Conservation (phyloP, 2,888 invertebrate species). For the Cremastinae sp. region DNA sequence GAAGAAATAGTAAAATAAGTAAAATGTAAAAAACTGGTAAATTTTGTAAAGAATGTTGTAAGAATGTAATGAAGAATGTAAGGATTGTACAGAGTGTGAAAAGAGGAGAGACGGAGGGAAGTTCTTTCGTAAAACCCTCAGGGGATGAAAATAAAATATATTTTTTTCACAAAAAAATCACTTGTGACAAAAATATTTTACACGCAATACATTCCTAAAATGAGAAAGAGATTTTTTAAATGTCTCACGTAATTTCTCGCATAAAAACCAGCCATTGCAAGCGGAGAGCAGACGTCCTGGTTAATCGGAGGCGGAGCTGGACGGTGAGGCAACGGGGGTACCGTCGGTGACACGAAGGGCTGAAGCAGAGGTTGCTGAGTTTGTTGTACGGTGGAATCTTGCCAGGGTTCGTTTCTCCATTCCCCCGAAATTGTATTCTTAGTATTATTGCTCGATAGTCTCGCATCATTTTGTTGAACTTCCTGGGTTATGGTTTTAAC, state of each 20-base stretch:
- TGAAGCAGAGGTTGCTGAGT: slow-evolving; percentile 61
- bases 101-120: too few relatives aligned
- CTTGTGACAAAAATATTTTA: too few relatives aligned
- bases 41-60: too few relatives aligned
- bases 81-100: too few relatives aligned
- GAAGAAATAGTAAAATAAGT: too few relatives aligned
- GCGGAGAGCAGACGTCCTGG: slow-evolving; percentile 64
- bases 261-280: slow-evolving; percentile 67
- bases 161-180: background rate
- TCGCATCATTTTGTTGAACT: slow-evolving; percentile 42
- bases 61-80: too few relatives aligned
- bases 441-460: slow-evolving; percentile 47
- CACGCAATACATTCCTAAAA: too few relatives aligned
- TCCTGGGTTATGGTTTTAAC: slow-evolving; percentile 51
- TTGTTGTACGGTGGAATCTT: slow-evolving; percentile 58
- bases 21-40: too few relatives aligned
- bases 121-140: too few relatives aligned
- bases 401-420: slow-evolving; percentile 60
- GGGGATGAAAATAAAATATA: background rate
- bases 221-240: too few relatives aligned
- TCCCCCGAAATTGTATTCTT: slow-evolving; percentile 58
- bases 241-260: slow-evolving; percentile 68
- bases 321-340: slow-evolving; percentile 57
- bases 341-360: slow-evolving; percentile 43
- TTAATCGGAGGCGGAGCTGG: slow-evolving; percentile 56